Percentiles rank a stretch among this genome's conserved stretches.
Evolutionary conservation across 2,113 vertebrate genomes (phyloP).

Genomic region (Opisthocomus hoazin): DNA sequence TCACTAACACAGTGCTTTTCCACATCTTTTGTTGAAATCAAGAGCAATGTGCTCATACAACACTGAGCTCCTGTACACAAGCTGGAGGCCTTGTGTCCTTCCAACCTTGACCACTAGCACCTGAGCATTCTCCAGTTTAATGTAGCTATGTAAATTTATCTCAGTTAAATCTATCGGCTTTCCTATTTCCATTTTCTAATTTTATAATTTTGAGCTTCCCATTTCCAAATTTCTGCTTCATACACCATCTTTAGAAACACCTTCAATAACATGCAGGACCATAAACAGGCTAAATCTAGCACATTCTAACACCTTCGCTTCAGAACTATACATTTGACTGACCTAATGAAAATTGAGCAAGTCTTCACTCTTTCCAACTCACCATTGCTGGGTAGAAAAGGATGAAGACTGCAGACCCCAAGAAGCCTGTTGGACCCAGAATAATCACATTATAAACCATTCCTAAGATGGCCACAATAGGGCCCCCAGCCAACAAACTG

Average conservation of each 20-base stretch:
- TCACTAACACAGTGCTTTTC: background rate
- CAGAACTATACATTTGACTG: background rate
- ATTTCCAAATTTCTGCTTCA: background rate
- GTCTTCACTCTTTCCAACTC: conserved; percentile 48
- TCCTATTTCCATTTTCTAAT: background rate
- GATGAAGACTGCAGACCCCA: conserved; percentile 91
- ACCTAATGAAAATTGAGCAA: background rate
- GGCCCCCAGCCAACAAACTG: conserved; percentile 88
- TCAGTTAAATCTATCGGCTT: background rate
- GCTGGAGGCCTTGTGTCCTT: background rate
- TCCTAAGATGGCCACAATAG: conserved; percentile 86
- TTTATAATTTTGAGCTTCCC: background rate
- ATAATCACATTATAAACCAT: conserved; percentile 87
- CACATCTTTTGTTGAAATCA: background rate
- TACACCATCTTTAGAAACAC: background rate
- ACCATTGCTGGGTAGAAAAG: conserved; percentile 95
- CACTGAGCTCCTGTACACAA: background rate
- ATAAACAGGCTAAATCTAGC: background rate
- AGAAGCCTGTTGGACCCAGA: conserved; percentile 87
- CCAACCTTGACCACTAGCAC: background rate
- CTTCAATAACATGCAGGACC: background rate
- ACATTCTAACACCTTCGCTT: background rate
- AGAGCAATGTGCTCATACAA: background rate
- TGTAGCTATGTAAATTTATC: background rate
- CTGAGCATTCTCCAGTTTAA: background rate